Percentiles rank a stretch among this genome's conserved stretches.
Conservation (phyloP, 1,140 invertebrate species). For the Bombus huntii region DNA sequence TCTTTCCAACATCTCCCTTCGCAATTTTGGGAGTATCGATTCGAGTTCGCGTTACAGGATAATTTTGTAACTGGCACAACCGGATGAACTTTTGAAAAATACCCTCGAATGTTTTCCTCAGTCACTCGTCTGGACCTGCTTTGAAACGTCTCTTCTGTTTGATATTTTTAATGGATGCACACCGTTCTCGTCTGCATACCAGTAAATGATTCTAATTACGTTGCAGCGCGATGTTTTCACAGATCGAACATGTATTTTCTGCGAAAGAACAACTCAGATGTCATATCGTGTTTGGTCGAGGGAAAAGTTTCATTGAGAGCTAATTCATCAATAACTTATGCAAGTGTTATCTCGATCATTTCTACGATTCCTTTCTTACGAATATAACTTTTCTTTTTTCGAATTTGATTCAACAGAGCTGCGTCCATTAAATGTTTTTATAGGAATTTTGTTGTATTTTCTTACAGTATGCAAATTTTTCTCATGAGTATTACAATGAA, state of each 20-base stretch:
- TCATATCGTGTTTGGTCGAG: neutral
- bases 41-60: neutral
- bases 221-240: neutral
- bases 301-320: too few species aligned
- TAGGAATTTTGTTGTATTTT: too few species aligned
- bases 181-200: neutral
- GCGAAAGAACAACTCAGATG: too few species aligned
- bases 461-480: too few species aligned
- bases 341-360: neutral
- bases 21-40: neutral
- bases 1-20: neutral
- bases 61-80: neutral
- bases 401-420: too few species aligned
- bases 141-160: too few species aligned
- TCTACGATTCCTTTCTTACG: too few species aligned
- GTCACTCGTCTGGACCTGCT: neutral
- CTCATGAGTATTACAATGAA: neutral
- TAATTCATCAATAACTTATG: neutral
- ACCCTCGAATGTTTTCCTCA: neutral
- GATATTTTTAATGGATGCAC: slow-evolving; percentile 1
- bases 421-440: too few species aligned
- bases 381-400: too few species aligned
- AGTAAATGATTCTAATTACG: neutral
- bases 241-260: neutral
- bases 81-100: neutral